phyloP scores from a whole-genome alignment of 2,888 invertebrate genomes.

The Hyles lineata region DNA sequence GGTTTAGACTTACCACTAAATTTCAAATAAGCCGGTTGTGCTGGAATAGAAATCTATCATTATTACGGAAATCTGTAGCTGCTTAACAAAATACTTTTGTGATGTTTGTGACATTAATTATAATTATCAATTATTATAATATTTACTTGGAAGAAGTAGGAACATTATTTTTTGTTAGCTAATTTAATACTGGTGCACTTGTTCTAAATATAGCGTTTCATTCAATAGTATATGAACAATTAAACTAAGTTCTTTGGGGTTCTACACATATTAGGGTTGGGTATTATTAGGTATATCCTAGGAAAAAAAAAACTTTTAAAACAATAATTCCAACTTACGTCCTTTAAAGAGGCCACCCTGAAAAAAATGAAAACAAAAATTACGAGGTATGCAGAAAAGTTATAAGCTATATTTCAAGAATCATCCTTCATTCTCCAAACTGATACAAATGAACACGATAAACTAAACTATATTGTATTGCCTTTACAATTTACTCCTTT shows the following conservation, averaged over 20 bases:
- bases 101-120: background rate
- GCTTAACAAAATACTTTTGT: background rate
- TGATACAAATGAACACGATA: conserved; percentile 72
- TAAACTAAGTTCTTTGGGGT: too few species aligned
- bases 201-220: too few species aligned
- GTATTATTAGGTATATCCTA: too few species aligned
- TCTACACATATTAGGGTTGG: too few species aligned
- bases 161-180: too few species aligned
- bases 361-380: conserved; percentile 43
- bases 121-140: background rate
- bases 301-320: background rate
- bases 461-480: conserved; percentile 31
- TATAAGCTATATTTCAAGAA: conserved; percentile 38
- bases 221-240: too few species aligned
- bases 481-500: conserved; percentile 2
- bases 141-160: too few species aligned
- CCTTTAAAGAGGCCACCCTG: conserved; percentile 59
- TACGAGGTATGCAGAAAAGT: background rate
- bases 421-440: conserved; percentile 74
- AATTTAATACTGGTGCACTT: too few species aligned
- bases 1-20: conserved; percentile 58
- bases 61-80: background rate
- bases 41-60: conserved; percentile 50
- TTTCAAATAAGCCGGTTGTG: conserved; percentile 59
- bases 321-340: conserved; percentile 46